Evolutionary conservation across 2,113 vertebrate genomes (phyloP).

Genomic region (Dissostichus mawsoni): DNA sequence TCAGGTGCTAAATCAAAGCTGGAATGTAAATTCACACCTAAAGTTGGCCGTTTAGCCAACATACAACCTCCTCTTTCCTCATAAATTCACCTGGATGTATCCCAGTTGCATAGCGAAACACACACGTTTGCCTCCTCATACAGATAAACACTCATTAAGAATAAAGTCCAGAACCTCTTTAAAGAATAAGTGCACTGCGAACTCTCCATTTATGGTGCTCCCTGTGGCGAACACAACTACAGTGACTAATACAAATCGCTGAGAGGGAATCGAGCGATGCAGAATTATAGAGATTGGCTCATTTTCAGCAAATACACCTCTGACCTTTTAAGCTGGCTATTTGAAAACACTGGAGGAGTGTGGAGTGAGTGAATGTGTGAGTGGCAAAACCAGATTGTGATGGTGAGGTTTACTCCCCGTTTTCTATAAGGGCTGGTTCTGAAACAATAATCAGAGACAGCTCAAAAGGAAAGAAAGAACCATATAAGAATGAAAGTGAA

Average conservation of each 20-base stretch:
- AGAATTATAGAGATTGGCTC: conserved; percentile 39
- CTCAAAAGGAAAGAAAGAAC: conserved; percentile 9
- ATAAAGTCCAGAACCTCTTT: conserved; percentile 23
- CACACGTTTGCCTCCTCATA: conserved; percentile 16
- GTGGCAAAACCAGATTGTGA: conserved; percentile 8
- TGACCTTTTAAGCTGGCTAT: conserved; percentile 39
- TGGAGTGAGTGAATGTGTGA: conserved; percentile 17
- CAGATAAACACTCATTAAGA: conserved; percentile 40
- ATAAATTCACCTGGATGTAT: conserved; percentile 9
- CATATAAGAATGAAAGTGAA: background rate
- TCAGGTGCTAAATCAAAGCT: conserved; percentile 28
- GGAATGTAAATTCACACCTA: conserved; percentile 33
- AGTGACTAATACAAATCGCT: conserved; percentile 23
- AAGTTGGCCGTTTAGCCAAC: conserved; percentile 6
- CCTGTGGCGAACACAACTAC: conserved; percentile 2
- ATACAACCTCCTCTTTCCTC: conserved; percentile 20
- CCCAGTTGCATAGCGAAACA: background rate
- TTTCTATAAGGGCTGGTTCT: conserved; percentile 2
- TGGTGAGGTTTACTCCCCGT: background rate
- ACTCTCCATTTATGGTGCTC: conserved; percentile 44
- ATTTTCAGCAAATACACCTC: conserved; percentile 43
- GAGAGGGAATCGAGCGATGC: conserved; percentile 14
- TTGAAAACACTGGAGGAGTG: conserved; percentile 29
- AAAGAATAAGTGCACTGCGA: conserved; percentile 23
- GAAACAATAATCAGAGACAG: conserved; percentile 30